Base-by-base conservation (phyloP, 2,888 invertebrate species). In the Trissolcus brochymenae region DNA sequence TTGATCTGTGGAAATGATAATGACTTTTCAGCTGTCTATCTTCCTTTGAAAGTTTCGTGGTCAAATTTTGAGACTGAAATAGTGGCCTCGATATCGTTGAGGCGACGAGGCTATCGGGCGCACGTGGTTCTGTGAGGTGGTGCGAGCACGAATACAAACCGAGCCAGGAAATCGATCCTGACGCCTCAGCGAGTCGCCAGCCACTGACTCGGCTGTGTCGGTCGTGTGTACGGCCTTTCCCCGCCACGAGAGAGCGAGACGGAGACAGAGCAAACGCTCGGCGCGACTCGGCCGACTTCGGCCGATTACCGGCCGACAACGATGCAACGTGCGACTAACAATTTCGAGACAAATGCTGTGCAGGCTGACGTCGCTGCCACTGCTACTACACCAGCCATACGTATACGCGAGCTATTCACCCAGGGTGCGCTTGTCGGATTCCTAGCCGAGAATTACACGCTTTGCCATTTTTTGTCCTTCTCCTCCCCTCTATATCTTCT, bases 61-160 rank as follows among this genome's bases (percentile, higher is more conserved):
- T 46, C 46, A 35, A 35, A 35, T 46, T 46, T 46, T 14, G 16
- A 16, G 46, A 16, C 46, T 46, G 6, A 46, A 46, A 16, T 46
- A 16, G n/a, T 46, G 16, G 46, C 16, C 46, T 16, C 46, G 46
- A 16, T 46, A 46, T 16, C 7, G 46, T 4, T 4, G 13, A 13
- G 43, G 43, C 43, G 43, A 25, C 25, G 43, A 16, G 49, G 16
- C 84, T 86, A 86, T 85, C 87, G 86, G 82, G 83, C 84, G 85
- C 87, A 87, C 87, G 87, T 87, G 87, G 85, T 81, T 92, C 93
- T 93, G 90, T 93, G 93, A 35, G 90, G 55, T 94, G 57, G 91
- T 66, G 93, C 93, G 87, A 94, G 94, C 90, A 93, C 93, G 90
- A 90, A 74, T 90, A 90, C 76, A 91, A 90, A 74, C 90, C 79